Percentiles rank a stretch among this genome's conserved stretches.
Evolutionary conservation across 2,888 invertebrate species (phyloP).

Genomic region (Papilio gigon): DNA sequence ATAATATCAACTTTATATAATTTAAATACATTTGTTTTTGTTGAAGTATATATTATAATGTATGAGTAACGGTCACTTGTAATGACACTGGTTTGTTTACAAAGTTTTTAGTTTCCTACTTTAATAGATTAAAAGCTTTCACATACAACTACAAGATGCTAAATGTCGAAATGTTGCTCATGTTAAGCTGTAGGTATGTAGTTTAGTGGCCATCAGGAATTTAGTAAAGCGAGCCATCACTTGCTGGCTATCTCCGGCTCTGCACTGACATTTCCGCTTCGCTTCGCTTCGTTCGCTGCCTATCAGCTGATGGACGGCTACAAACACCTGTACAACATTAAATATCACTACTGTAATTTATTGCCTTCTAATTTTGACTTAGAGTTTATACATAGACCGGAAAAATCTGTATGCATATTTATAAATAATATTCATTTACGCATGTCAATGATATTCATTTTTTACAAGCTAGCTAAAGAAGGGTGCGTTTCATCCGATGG

Average conservation of each 20-base stretch:
- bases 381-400: too few relatives aligned
- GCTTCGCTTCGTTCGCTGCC: conserved; percentile 17
- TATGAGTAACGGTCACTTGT: too few relatives aligned
- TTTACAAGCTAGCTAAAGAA: too few relatives aligned
- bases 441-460: too few relatives aligned
- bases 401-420: too few relatives aligned
- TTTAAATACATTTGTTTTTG: too few relatives aligned
- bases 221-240: conserved; percentile 17
- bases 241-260: conserved; percentile 20
- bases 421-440: too few relatives aligned
- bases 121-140: neutral
- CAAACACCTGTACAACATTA: neutral
- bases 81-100: too few relatives aligned
- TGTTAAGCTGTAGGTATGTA: neutral
- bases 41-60: too few relatives aligned
- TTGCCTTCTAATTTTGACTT: neutral
- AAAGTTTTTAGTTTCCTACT: too few relatives aligned
- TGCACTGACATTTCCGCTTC: conserved; percentile 32
- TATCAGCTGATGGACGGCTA: conserved; percentile 9
- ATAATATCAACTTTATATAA: too few relatives aligned
- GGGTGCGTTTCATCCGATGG: neutral
- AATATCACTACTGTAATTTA: neutral
- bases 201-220: conserved; percentile 11
- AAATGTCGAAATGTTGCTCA: neutral
- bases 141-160: neutral